phyloP scores from a whole-genome alignment of 2,797 vertebrate genomes.

The Borostomias antarcticus region DNA sequence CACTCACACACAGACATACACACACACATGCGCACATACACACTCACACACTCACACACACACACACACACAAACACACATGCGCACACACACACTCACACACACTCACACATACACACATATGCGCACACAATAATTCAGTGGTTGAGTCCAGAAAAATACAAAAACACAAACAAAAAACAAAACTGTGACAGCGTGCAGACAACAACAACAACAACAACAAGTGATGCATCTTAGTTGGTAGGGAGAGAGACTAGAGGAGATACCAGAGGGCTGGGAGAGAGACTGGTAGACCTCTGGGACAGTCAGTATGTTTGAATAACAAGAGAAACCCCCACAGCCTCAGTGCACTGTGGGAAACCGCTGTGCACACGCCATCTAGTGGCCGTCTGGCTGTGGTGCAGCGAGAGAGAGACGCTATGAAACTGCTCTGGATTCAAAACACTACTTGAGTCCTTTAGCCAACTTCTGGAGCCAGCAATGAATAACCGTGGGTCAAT shows the following conservation, averaged over 20 bases:
- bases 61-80: conserved; percentile 21
- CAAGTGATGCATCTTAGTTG: no score
- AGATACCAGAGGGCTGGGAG: no score
- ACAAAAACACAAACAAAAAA: no score
- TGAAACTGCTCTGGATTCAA: no score
- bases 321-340: not conserved
- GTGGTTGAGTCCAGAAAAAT: not conserved
- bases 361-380: not conserved
- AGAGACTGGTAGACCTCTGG: not conserved
- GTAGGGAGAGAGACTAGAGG: no score
- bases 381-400: not conserved
- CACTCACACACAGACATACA: conserved; percentile 15
- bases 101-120: conserved; percentile 6
- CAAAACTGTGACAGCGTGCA: no score
- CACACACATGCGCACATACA: not conserved
- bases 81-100: conserved; percentile 29
- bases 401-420: not conserved
- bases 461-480: no score
- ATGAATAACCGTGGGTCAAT: no score
- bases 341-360: not conserved
- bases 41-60: conserved; percentile 33
- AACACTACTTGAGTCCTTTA: no score
- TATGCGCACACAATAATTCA: not conserved
- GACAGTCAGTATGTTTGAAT: not conserved
- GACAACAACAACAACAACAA: not conserved